A percentile compares a stretch with the other conserved stretches of the same genome.
These are phyloP conservation scores for Coptodon bakossiorum DNA, from an alignment of 2,113 vertebrate genomes.

Conservation along the genomic window DNA sequence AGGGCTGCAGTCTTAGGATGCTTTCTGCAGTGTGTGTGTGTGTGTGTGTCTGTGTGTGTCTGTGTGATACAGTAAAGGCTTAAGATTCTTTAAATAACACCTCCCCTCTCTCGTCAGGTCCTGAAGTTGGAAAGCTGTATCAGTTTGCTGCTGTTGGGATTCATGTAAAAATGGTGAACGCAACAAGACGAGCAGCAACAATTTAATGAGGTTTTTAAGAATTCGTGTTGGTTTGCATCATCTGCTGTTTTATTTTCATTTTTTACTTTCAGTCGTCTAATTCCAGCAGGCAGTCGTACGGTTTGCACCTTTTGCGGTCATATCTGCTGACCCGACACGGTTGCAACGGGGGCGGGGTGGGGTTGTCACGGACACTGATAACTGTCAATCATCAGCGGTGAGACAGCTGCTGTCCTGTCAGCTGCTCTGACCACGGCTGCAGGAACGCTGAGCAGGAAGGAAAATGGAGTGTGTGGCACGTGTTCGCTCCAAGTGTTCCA, in stretches of 20 bases:
- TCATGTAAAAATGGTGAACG: neutral
- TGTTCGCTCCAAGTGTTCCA: neutral
- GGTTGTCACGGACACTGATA: neutral
- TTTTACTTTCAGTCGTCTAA: neutral
- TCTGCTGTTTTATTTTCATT: neutral
- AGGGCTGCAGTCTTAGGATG: neutral
- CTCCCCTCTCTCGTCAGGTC: neutral
- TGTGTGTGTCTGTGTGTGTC: neutral
- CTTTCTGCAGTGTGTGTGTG: neutral
- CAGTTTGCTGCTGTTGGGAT: neutral
- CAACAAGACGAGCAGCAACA: neutral
- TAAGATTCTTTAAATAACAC: slow-evolving; percentile 28
- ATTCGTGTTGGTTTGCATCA: fast-evolving
- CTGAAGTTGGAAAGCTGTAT: neutral
- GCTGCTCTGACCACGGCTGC: neutral
- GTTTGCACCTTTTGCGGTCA: neutral
- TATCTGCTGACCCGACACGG: neutral
- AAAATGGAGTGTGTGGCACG: neutral
- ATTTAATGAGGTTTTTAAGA: neutral
- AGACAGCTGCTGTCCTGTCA: slow-evolving; percentile 5
- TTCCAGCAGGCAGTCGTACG: neutral
- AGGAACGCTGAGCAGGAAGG: neutral
- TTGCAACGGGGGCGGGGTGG: neutral
- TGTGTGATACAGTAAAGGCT: neutral
- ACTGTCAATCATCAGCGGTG: slow-evolving; percentile 3